Conservation (phyloP, 2,797 vertebrate genomes). For the Oreonectes daqikongensis region DNA sequence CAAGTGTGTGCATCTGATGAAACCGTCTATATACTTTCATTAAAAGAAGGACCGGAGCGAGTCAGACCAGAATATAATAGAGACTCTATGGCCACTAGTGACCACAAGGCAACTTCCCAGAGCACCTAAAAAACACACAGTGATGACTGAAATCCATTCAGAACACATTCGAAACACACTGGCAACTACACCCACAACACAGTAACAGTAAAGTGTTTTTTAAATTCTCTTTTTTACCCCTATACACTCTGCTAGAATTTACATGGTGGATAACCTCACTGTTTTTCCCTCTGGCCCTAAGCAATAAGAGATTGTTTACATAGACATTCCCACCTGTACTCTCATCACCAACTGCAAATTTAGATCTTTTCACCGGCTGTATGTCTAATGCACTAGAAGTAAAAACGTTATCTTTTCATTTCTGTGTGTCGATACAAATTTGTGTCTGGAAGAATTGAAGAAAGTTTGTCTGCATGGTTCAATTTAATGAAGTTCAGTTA, state of each 20-base stretch:
- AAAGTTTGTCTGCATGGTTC: constrained; percentile 57
- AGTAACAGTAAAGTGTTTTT: background rate
- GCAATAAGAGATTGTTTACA: constrained; percentile 59
- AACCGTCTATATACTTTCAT: too few relatives aligned
- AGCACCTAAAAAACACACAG: too few relatives aligned
- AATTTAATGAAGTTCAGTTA: constrained; percentile 51
- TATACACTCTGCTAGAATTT: constrained; percentile 31
- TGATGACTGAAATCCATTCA: too few relatives aligned
- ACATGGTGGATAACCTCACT: constrained; percentile 37
- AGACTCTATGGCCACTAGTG: too few relatives aligned
- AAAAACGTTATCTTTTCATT: constrained; percentile 55
- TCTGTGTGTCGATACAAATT: constrained; percentile 56
- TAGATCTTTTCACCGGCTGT: constrained; percentile 48
- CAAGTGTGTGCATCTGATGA: too few relatives aligned
- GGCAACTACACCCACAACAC: background rate
- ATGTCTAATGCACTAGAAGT: constrained; percentile 46
- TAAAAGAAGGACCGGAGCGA: too few relatives aligned
- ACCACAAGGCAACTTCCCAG: too few relatives aligned
- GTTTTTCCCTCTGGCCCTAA: constrained; percentile 50
- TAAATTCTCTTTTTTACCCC: background rate
- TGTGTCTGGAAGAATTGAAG: constrained; percentile 42
- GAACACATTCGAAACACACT: too few relatives aligned
- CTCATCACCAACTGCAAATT: constrained; percentile 55
- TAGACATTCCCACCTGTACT: constrained; percentile 41
- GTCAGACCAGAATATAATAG: too few relatives aligned